phyloP scores from a whole-genome alignment of 2,888 invertebrate species.

The Poecilus cupreus region DNA sequence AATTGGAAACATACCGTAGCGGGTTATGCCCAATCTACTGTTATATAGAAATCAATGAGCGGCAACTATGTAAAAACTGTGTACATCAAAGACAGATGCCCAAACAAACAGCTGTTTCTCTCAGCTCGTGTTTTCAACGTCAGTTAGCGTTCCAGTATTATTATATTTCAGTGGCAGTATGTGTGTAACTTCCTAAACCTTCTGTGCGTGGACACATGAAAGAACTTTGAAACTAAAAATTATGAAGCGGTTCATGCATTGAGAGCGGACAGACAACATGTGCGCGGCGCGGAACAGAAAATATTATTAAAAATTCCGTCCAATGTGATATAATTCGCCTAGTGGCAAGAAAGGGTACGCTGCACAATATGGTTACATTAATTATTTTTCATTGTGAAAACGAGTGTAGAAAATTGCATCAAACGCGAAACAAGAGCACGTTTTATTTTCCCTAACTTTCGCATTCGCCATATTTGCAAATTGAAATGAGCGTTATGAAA shows the following conservation, averaged over 20 bases:
- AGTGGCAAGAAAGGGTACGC: conserved; percentile 31
- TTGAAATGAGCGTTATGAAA: conserved; percentile 58
- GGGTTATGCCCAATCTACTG: too few relatives aligned
- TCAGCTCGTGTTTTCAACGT: too few relatives aligned
- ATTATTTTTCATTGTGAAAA: conserved; percentile 52
- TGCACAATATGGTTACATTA: conserved; percentile 36
- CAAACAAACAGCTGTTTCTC: too few relatives aligned
- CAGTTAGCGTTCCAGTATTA: too few relatives aligned
- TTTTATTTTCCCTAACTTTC: conserved; percentile 32
- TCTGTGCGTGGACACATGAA: background rate
- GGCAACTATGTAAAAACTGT: too few relatives aligned
- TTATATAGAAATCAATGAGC: too few relatives aligned
- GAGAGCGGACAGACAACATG: background rate
- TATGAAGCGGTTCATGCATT: background rate
- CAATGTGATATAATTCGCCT: conserved; percentile 24
- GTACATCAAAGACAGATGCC: too few relatives aligned
- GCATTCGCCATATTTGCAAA: conserved; percentile 50
- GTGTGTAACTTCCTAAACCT: too few relatives aligned
- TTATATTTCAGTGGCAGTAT: too few relatives aligned
- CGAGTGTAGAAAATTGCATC: conserved; percentile 44
- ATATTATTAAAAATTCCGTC: conserved; percentile 50
- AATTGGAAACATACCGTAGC: too few relatives aligned
- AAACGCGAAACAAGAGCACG: conserved; percentile 47
- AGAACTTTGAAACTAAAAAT: background rate
- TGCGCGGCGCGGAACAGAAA: background rate